Conservation (phyloP, 1,140 invertebrate genomes). For the Magallana ariakensis region DNA sequence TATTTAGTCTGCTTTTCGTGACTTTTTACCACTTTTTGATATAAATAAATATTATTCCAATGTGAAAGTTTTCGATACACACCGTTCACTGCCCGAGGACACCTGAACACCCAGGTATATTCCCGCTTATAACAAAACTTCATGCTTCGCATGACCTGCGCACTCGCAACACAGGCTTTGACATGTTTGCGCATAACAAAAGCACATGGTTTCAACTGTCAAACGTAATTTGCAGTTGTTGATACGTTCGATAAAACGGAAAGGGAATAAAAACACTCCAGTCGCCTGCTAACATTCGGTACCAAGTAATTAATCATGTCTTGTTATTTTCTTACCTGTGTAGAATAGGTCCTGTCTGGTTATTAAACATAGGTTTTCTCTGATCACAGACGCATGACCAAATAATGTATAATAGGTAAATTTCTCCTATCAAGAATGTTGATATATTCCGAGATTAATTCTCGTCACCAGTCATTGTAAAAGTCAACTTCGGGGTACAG, state of each 20-base stretch:
- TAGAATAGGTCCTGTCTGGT: constrained; percentile 15
- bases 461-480: not conserved
- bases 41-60: constrained; percentile 45
- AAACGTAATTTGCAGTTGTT: not conserved
- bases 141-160: constrained; percentile 55
- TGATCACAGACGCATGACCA: constrained; percentile 26
- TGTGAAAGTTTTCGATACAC: constrained; percentile 48
- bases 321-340: constrained; percentile 21
- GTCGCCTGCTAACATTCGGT: not conserved
- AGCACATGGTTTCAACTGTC: constrained; percentile 56
- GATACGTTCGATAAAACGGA: constrained; percentile 36
- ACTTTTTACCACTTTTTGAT: constrained; percentile 39
- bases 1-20: constrained; percentile 46
- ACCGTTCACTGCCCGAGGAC: constrained; percentile 35
- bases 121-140: constrained; percentile 52
- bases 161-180: constrained; percentile 51
- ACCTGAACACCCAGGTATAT: constrained; percentile 45
- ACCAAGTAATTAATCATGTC: constrained; percentile 29
- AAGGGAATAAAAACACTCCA: not conserved
- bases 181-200: constrained; percentile 63
- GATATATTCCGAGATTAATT: constrained; percentile 2
- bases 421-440: constrained; percentile 23
- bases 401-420: constrained; percentile 22
- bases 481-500: not conserved
- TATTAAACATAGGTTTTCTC: constrained; percentile 4